Percentiles rank a stretch among this genome's conserved stretches.
Evolutionary conservation across 2,888 invertebrate genomes (phyloP).

Genomic region (Macaria liturata): DNA sequence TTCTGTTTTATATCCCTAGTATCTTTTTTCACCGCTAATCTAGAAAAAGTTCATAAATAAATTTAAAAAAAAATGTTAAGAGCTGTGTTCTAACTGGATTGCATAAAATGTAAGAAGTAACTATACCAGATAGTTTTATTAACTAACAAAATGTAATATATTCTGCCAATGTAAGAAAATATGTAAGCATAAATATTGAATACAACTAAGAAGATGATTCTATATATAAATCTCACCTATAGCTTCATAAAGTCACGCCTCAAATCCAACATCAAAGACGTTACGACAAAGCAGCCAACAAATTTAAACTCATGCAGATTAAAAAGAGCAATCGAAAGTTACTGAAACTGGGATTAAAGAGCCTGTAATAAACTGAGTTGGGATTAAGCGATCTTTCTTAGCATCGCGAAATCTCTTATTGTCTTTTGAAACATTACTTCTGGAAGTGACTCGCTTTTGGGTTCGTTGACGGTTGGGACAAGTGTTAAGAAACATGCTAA

Average conservation of each 20-base stretch:
- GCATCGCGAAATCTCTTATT: constrained; percentile 54
- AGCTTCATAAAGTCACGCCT: neutral
- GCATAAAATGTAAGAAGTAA: too few species aligned
- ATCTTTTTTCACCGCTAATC: too few species aligned
- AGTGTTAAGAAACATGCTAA: constrained; percentile 26
- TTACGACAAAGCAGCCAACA: constrained; percentile 15
- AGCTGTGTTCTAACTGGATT: too few species aligned
- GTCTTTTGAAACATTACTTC: constrained; percentile 57
- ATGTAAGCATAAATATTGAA: too few species aligned
- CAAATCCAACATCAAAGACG: constrained; percentile 14
- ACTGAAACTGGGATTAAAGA: constrained; percentile 36
- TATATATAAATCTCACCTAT: too few species aligned
- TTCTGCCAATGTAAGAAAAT: too few species aligned
- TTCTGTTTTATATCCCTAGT: too few species aligned
- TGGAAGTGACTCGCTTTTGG: constrained; percentile 40
- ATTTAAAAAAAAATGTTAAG: too few species aligned
- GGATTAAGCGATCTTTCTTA: constrained; percentile 55
- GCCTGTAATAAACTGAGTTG: constrained; percentile 48
- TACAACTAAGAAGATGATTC: too few species aligned
- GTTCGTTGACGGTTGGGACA: constrained; percentile 42
- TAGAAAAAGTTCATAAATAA: too few species aligned
- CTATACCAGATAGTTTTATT: too few species aligned
- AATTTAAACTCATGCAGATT: constrained; percentile 28
- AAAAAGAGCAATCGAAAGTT: constrained; percentile 39
- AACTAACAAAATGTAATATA: too few species aligned